phyloP scores from a whole-genome alignment of 2,113 vertebrate species.

The Ictalurus furcatus region DNA sequence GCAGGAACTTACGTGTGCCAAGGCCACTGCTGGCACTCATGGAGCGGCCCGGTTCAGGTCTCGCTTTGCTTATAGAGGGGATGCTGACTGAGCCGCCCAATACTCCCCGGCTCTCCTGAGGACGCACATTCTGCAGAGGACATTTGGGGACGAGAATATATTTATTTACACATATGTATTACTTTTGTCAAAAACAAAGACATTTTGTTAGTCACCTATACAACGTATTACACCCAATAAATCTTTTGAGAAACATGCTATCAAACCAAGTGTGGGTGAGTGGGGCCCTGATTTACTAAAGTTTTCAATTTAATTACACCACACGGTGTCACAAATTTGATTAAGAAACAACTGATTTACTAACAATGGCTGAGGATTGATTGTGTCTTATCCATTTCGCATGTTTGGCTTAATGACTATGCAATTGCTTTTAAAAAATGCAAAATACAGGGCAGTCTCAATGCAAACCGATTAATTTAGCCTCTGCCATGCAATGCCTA shows the following conservation, averaged over 20 bases:
- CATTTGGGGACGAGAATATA: slow-evolving; percentile 52
- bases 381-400: neutral
- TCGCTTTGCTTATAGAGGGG: slow-evolving; percentile 91
- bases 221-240: neutral
- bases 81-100: slow-evolving; percentile 97
- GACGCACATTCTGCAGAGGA: slow-evolving; percentile 84
- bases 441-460: neutral
- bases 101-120: slow-evolving; percentile 88
- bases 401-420: neutral
- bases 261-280: neutral
- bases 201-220: neutral
- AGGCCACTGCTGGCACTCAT: slow-evolving; percentile 97
- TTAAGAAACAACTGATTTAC: neutral
- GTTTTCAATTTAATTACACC: neutral
- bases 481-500: neutral
- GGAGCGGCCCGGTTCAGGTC: slow-evolving; percentile 90
- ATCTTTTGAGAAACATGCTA: neutral
- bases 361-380: neutral
- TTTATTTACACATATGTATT: neutral
- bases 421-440: neutral
- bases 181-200: neutral
- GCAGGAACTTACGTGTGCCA: slow-evolving; percentile 84
- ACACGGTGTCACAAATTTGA: neutral
- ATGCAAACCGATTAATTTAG: neutral
- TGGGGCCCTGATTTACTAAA: neutral